Evolutionary conservation across 2,113 vertebrate species (phyloP).

Genomic region (Xenus cinereus): DNA sequence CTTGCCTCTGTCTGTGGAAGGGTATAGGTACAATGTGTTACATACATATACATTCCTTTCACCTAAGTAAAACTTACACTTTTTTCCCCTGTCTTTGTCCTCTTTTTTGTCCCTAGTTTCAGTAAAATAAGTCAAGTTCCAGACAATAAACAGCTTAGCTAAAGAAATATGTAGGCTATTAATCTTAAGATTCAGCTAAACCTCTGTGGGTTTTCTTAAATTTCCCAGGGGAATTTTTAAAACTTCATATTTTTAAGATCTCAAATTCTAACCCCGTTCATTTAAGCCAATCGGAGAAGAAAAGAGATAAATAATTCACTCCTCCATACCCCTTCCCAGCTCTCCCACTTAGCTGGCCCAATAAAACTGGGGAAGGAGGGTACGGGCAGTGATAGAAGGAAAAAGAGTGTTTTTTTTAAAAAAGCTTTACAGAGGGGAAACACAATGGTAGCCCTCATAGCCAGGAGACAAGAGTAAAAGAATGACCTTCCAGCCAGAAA

Average conservation of each 20-base stretch:
- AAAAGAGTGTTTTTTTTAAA: neutral
- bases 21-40: neutral
- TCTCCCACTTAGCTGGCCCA: neutral
- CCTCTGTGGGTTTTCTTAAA: neutral
- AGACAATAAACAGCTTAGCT: constrained; percentile 16
- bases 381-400: neutral
- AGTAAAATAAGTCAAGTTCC: neutral
- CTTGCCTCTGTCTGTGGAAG: neutral
- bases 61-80: neutral
- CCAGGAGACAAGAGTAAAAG: neutral
- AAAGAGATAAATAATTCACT: neutral
- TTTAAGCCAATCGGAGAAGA: neutral
- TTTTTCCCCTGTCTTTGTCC: neutral
- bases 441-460: neutral
- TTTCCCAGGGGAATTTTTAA: neutral
- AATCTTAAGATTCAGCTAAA: constrained; percentile 36
- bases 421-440: neutral
- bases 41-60: neutral
- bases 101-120: neutral
- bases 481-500: neutral
- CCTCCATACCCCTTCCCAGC: neutral
- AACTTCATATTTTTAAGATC: neutral
- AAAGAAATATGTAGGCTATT: neutral
- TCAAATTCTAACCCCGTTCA: neutral
- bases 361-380: neutral